Percentiles rank a stretch among this genome's conserved stretches.
These are phyloP conservation scores for Sebastolobus altivelis DNA, from an alignment of 2,797 vertebrate genomes.

Conservation along the genomic window DNA sequence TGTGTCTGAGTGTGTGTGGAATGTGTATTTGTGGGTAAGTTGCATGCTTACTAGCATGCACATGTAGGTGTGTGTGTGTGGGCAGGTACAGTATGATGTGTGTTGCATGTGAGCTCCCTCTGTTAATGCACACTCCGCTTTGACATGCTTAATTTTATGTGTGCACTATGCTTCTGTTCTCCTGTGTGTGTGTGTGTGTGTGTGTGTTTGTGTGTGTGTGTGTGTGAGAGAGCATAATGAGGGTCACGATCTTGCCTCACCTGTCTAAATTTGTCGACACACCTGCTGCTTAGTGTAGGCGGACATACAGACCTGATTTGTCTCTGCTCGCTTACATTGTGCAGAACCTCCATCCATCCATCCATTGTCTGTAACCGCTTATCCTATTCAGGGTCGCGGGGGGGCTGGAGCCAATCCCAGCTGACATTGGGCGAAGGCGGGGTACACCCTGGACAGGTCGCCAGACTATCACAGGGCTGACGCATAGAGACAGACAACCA, in stretches of 20 bases:
- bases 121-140: not conserved
- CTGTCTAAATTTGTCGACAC: conserved; percentile 27
- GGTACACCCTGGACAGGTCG: no score
- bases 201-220: not conserved
- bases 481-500: no score
- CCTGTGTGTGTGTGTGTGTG: not conserved
- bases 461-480: no score
- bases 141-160: not conserved
- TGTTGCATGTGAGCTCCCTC: not conserved
- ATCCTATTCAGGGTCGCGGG: no score
- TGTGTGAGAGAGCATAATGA: not conserved
- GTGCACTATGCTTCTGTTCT: not conserved
- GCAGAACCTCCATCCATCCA: no score
- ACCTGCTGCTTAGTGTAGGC: conserved; percentile 26
- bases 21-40: not conserved
- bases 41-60: not conserved
- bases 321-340: not conserved
- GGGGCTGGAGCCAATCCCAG: no score
- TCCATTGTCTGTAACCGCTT: no score
- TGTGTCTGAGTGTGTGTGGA: conserved; percentile 10
- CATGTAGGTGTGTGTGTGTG: not conserved
- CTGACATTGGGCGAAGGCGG: no score
- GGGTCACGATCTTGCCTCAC: not conserved
- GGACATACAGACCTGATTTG: conserved; percentile 7
- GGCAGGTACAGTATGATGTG: not conserved